These are phyloP conservation scores for Podabrus alpinus DNA, from an alignment of 2,888 invertebrate genomes.

Conservation along the genomic window DNA sequence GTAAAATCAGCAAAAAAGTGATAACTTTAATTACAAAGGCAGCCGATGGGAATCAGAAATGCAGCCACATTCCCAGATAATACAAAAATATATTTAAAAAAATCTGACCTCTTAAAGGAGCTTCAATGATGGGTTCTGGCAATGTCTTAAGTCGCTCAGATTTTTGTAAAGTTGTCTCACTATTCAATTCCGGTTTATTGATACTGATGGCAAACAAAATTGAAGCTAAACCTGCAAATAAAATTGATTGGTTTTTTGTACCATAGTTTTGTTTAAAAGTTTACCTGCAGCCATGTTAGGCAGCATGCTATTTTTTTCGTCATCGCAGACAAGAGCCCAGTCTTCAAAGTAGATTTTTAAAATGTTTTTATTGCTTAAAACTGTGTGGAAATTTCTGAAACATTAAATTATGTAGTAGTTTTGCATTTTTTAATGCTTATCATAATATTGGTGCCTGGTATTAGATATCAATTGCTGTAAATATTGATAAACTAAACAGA, in stretches of 20 bases:
- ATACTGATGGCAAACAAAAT: slow-evolving; percentile 92
- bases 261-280: slow-evolving; percentile 9
- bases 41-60: not conserved
- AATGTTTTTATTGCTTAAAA: slow-evolving; percentile 67
- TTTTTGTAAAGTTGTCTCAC: slow-evolving; percentile 57
- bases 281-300: slow-evolving; percentile 86
- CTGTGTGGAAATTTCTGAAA: slow-evolving; percentile 71
- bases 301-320: slow-evolving; percentile 76
- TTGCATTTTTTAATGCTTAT: not conserved
- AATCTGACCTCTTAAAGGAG: slow-evolving; percentile 63
- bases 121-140: slow-evolving; percentile 70
- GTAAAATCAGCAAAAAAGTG: not conserved
- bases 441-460: not conserved
- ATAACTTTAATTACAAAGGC: not conserved
- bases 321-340: slow-evolving; percentile 82
- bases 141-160: slow-evolving; percentile 56
- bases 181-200: slow-evolving; percentile 82
- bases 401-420: slow-evolving; percentile 22
- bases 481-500: not conserved
- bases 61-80: not conserved
- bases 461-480: not conserved
- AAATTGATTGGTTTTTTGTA: not conserved
- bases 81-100: not conserved
- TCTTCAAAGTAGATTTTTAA: slow-evolving; percentile 80
- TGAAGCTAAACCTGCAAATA: slow-evolving; percentile 73